Conservation (phyloP, 2,888 invertebrate genomes). For the Diploptera punctata region DNA sequence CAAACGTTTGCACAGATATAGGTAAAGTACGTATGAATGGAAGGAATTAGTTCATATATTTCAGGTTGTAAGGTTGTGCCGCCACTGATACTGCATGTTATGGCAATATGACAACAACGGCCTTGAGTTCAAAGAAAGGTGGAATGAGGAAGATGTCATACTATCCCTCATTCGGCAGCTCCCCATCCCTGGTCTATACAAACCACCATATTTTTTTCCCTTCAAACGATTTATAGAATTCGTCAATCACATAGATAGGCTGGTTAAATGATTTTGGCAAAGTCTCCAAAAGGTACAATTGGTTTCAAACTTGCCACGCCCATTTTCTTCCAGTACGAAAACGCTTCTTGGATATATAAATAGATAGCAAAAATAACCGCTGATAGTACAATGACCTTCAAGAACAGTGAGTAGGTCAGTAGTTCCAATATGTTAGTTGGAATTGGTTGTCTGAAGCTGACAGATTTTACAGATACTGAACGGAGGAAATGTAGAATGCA, state of each 20-base stretch:
- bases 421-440: not conserved
- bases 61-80: no score
- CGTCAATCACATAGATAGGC: conserved; percentile 67
- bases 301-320: conserved; percentile 64
- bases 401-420: not conserved
- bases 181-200: conserved; percentile 43
- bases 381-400: no score
- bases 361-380: not conserved
- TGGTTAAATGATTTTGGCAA: conserved; percentile 61
- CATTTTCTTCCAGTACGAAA: conserved; percentile 63
- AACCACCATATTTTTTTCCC: conserved; percentile 34
- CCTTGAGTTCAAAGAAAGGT: no score
- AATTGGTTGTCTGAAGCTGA: no score
- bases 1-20: no score
- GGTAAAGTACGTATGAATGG: no score
- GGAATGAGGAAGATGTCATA: no score
- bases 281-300: conserved; percentile 68
- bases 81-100: no score
- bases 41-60: no score
- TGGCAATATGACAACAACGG: no score
- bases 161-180: no score
- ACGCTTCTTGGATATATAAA: not conserved
- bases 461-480: not conserved
- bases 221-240: conserved; percentile 58
- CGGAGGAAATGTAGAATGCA: not conserved